Base-by-base conservation (phyloP, 2,888 invertebrate species). In the Zygothrica quintamaculata region DNA sequence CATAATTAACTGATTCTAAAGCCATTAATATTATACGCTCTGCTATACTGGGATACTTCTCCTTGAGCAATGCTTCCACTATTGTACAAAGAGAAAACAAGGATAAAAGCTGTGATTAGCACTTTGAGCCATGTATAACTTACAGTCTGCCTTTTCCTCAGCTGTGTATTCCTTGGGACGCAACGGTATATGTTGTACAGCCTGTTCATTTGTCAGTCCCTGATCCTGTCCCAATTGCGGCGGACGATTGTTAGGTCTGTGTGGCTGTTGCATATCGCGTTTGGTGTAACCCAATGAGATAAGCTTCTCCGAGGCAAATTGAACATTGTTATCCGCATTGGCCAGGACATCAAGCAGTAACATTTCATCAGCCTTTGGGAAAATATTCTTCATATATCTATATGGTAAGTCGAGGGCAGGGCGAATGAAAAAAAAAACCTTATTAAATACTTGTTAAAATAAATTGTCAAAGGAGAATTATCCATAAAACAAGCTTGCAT, bases 371-470 rank as follows among this genome's bases (percentile, higher is more conserved):
- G 96, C 97, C 91, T 96, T 95, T 0, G 97, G 96, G 90, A 97
- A 98, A 81, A 97, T 94, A 84, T 95, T 96, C 91, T 97, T 98
- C 92, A 98, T 93, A 91, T 97, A 97, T 92, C 97, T 97, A 3
- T n/a, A n/a, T n/a, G n/a, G n/a, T n/a, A n/a, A n/a, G n/a, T 22
- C 5, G 18, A 5, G 18, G 18, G 18, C 3, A 22, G 18, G 18
- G 18, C 3, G 18, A 3, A 5, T 22, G 18, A 22, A 33, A 51
- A 8, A 1, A 25, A n/a, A 2, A 0, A 34, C 34, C 11, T 31
- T 31, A 22, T 34, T 8, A 52, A 6, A 1, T 9, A 15, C 9
- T 4, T 37, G 9, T 0, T 1, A 6, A 15, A 29, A 22, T 6
- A 1, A 2, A 1, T 12, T 2, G 12, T 2, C 1, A 31, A n/a